Evolutionary conservation across 1,140 invertebrate species (phyloP).

Genomic region (Meloidogyne hapla): DNA sequence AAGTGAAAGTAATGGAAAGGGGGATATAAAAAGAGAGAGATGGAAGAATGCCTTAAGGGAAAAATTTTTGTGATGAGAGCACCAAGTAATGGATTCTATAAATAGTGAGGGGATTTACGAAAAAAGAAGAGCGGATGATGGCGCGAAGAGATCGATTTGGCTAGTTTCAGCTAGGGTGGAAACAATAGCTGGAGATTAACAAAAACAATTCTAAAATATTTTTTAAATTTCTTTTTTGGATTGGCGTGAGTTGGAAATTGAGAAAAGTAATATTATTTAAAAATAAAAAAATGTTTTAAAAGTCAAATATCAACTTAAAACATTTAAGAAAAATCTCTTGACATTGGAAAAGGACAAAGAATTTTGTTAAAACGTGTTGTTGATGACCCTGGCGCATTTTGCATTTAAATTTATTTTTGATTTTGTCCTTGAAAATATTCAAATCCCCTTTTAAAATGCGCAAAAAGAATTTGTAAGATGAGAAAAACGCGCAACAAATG

Average conservation of each 20-base stretch:
- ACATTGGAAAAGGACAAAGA: neutral
- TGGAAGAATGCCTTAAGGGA: neutral
- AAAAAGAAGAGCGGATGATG: neutral
- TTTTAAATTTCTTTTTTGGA: neutral
- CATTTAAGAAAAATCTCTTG: no score
- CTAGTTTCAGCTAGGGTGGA: neutral
- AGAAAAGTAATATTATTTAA: no score
- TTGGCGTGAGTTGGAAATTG: neutral
- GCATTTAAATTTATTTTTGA: neutral
- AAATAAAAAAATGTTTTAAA: no score
- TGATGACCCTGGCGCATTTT: neutral
- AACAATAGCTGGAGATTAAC: conserved; percentile 1
- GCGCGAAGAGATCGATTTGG: conserved; percentile 5
- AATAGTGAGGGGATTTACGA: conserved; percentile 7
- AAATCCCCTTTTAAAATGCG: neutral
- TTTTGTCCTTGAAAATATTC: neutral
- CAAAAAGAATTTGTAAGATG: neutral
- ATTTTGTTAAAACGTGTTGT: neutral
- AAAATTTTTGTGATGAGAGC: neutral
- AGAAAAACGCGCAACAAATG: no score
- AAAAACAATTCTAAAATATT: neutral
- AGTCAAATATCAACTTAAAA: no score
- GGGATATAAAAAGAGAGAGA: neutral
- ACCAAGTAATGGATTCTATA: neutral
- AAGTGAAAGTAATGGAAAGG: neutral